Evolutionary conservation across 2,797 vertebrate genomes (phyloP), one percentile per base, ranked within the genome.

Genomic region (Thamnophis elegans): DNA sequence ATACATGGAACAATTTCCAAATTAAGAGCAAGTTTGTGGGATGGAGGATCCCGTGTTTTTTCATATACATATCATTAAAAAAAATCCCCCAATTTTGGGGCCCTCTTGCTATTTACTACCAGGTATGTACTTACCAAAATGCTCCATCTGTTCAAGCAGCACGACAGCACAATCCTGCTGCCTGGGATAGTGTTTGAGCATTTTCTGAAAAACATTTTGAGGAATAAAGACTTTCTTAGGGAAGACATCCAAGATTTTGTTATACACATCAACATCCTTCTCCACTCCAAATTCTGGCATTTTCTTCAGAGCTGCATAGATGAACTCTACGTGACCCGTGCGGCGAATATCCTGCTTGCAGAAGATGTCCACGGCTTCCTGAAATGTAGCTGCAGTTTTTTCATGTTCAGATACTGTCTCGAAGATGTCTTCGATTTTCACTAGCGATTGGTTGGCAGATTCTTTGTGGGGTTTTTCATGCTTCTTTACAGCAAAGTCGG

Each of bases 211-310:
- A 53, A 96, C 95, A 96, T 98, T 99, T 5, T 94, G 96, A 7
- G 98, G 98, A n/a, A 98, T 97, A 47, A 99, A 99, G 62, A 98
- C 97, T 94, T 99, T 98, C 95, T 99, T 99, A 82, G 98, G 99
- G 92, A 99, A 99, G 78, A 99, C 94, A 0, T 99, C 98, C 85
- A 99, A 96, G 90, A 99, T 97, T 94, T 97, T 97, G 98, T 99
- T 98, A 96, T 99, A 99, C 90, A 98, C 94, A 0, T 93, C 13
- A 8, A 99, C 90, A 95, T 99, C 98, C 13, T 95, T 94, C 96
- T 99, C 98, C 28, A 99, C 98, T 0, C 98, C 98, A 0, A 98
- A 99, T 89, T 98, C 98, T 0, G 96, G 97, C 98, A 99, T 99
- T 97, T 98, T 98, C 94, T 96, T 97, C 93, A 99, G 96, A 4